Conservation (phyloP, 2,888 invertebrate species). For the Deilephila porcellus region DNA sequence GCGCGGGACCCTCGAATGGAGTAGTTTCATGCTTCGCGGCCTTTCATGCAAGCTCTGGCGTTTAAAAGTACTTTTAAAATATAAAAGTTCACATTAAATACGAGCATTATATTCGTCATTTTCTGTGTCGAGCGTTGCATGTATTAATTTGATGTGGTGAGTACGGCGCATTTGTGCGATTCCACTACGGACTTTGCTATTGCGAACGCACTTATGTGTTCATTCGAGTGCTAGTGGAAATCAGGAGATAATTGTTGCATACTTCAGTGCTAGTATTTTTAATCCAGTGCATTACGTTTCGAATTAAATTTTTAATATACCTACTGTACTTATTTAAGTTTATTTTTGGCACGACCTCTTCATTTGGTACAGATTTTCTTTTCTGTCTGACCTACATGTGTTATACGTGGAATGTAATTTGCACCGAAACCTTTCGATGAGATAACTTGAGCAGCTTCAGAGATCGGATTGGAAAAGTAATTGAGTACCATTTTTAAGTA, state of each 20-base stretch:
- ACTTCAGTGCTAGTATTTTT: constrained; percentile 13
- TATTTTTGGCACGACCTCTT: no score
- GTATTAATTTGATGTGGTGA: constrained; percentile 28
- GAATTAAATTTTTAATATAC: neutral
- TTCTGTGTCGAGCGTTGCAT: constrained; percentile 17
- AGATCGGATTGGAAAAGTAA: no score
- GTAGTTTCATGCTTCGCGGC: constrained; percentile 48
- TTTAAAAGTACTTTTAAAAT: constrained; percentile 45
- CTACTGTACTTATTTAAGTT: neutral
- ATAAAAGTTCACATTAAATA: constrained; percentile 53
- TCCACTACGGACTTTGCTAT: constrained; percentile 6
- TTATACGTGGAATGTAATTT: no score
- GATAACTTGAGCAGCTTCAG: no score
- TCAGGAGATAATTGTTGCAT: constrained; percentile 13
- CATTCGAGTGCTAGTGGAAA: constrained; percentile 8
- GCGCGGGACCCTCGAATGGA: constrained; percentile 43
- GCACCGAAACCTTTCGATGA: no score
- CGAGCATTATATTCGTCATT: constrained; percentile 31
- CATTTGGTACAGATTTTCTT: no score
- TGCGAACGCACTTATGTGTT: constrained; percentile 4
- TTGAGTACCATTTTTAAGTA: no score
- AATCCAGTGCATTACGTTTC: neutral
- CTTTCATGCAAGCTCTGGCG: constrained; percentile 43
- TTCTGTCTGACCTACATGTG: no score
- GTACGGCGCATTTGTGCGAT: constrained; percentile 1